Evolutionary conservation across 2,113 vertebrate genomes (phyloP).

Genomic region (Meles meles): DNA sequence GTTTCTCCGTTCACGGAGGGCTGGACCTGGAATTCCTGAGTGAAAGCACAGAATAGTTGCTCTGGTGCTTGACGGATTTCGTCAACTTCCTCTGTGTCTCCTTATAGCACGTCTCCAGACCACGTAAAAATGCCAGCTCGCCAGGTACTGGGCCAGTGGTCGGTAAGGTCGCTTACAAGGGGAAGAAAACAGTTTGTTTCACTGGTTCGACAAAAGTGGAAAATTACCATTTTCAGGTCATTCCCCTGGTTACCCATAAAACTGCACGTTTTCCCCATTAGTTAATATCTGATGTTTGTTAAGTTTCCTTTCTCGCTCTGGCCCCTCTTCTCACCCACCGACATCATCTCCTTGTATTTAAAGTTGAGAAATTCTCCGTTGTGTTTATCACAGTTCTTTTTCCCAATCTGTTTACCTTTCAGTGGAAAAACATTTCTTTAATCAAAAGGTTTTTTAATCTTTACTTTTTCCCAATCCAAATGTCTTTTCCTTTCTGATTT

Average conservation of each 20-base stretch:
- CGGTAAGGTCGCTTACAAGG: too few species aligned
- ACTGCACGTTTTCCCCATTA: rapidly evolving
- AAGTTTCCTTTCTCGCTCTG: not conserved
- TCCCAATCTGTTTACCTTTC: not conserved
- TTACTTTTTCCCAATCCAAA: not conserved
- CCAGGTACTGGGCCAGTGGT: not conserved
- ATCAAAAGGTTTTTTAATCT: not conserved
- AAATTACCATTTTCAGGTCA: not conserved
- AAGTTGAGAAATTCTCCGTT: not conserved
- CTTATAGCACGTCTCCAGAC: not conserved
- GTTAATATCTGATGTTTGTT: rapidly evolving
- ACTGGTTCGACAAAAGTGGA: not conserved
- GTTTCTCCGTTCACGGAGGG: not conserved
- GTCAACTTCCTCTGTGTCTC: not conserved
- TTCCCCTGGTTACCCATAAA: not conserved
- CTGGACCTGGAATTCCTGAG: too few species aligned
- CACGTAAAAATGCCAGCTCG: rapidly evolving
- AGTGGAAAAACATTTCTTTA: not conserved
- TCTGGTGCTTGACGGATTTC: rapidly evolving
- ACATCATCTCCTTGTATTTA: not conserved
- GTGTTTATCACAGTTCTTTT: not conserved
- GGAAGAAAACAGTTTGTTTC: too few species aligned
- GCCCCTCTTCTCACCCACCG: not conserved
- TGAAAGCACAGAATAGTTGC: rapidly evolving
- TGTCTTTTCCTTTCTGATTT: not conserved